phyloP scores from a whole-genome alignment of 2,797 vertebrate species.

The Characodon lateralis region DNA sequence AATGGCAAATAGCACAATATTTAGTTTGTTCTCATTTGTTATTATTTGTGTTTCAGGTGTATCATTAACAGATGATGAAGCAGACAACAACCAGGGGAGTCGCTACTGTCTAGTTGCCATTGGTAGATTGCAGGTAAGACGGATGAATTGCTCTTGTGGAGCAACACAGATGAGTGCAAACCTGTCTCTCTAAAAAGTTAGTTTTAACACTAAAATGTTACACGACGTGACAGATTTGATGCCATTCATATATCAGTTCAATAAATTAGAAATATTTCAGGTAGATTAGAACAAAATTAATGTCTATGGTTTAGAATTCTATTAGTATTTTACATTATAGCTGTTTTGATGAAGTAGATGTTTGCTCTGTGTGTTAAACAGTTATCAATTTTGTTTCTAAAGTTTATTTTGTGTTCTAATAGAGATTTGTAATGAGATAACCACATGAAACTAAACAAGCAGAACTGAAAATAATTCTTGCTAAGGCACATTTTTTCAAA shows the following conservation, averaged over 20 bases:
- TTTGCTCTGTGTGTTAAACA: background rate
- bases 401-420: background rate
- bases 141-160: background rate
- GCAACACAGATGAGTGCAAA: background rate
- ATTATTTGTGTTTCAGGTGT: conserved; percentile 81
- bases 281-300: background rate
- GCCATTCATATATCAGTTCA: too few species aligned
- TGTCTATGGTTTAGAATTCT: background rate
- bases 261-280: background rate
- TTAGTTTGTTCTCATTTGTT: background rate
- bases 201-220: background rate
- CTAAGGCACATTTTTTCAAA: conserved; percentile 1
- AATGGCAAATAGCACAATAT: background rate
- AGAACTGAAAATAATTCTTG: background rate
- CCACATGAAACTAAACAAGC: conserved; percentile 1
- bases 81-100: conserved; percentile 90
- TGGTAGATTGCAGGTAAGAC: conserved; percentile 91
- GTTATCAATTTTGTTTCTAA: background rate
- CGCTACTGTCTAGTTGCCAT: conserved; percentile 97
- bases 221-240: background rate
- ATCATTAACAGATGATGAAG: conserved; percentile 90
- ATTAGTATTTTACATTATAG: background rate
- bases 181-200: background rate
- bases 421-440: background rate
- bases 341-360: background rate